A percentile compares a stretch with the other conserved stretches of the same genome.
These are phyloP conservation scores for Tipula helvola DNA, from an alignment of 2,888 invertebrate species.

Conservation along the genomic window DNA sequence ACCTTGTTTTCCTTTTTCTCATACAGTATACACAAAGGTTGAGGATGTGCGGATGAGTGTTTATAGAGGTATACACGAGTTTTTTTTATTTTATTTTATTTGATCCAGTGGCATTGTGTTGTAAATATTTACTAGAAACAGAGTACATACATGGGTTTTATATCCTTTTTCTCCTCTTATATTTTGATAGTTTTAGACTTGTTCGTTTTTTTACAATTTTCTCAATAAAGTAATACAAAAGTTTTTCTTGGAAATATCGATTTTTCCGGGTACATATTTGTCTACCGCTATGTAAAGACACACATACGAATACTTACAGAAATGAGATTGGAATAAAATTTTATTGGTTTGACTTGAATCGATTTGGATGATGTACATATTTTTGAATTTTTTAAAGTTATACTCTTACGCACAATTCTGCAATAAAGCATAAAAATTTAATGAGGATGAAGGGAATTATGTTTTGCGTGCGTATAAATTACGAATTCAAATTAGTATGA, in stretches of 20 bases:
- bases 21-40: neutral
- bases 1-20: neutral
- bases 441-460: neutral
- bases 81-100: neutral
- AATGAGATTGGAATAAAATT: neutral
- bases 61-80: neutral
- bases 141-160: neutral
- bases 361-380: neutral
- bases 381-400: neutral
- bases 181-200: neutral
- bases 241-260: neutral
- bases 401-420: neutral
- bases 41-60: neutral
- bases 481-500: neutral
- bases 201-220: neutral
- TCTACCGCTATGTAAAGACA: neutral
- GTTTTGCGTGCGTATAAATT: neutral
- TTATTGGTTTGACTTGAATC: neutral
- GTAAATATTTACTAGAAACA: neutral
- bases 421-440: neutral
- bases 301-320: neutral
- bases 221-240: neutral
- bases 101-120: neutral
- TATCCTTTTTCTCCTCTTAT: neutral
- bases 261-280: neutral